Evolutionary conservation across 2,113 vertebrate species (phyloP).

Genomic region (Petrocephalus microphthalmus): DNA sequence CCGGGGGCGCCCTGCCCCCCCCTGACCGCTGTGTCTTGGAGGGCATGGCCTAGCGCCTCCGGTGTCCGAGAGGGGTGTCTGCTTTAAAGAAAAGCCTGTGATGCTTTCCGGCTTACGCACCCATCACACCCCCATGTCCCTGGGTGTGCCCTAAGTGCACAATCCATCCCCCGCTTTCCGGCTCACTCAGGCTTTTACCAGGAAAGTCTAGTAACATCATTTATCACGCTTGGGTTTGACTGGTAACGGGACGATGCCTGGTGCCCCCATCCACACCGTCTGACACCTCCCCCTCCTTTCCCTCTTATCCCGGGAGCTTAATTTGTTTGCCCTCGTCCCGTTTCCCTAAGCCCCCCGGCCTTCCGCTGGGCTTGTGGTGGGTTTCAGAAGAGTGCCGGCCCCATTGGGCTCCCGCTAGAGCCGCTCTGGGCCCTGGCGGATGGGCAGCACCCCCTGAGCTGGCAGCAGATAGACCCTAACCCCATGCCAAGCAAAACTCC

Average conservation of each 20-base stretch:
- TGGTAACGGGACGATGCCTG: background rate
- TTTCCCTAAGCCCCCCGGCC: background rate
- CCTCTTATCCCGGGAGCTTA: background rate
- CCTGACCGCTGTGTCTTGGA: background rate
- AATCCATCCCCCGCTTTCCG: background rate
- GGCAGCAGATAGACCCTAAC: background rate
- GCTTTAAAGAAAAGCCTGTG: background rate
- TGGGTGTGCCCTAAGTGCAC: background rate
- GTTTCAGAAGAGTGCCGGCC: background rate
- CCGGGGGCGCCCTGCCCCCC: conserved; percentile 31
- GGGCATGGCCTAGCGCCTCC: background rate
- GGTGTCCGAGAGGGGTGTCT: background rate
- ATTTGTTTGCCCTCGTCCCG: background rate
- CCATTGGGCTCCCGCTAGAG: background rate
- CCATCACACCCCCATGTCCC: background rate
- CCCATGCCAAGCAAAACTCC: background rate
- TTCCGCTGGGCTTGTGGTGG: background rate
- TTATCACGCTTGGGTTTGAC: background rate
- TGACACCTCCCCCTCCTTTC: background rate
- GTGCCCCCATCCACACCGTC: background rate
- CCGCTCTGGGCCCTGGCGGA: background rate
- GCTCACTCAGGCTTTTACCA: background rate
- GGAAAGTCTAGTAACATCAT: background rate
- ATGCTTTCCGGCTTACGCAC: background rate
- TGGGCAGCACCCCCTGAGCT: background rate